Base-by-base conservation (phyloP, 2,888 invertebrate species). In the Drosophila macrospina region DNA sequence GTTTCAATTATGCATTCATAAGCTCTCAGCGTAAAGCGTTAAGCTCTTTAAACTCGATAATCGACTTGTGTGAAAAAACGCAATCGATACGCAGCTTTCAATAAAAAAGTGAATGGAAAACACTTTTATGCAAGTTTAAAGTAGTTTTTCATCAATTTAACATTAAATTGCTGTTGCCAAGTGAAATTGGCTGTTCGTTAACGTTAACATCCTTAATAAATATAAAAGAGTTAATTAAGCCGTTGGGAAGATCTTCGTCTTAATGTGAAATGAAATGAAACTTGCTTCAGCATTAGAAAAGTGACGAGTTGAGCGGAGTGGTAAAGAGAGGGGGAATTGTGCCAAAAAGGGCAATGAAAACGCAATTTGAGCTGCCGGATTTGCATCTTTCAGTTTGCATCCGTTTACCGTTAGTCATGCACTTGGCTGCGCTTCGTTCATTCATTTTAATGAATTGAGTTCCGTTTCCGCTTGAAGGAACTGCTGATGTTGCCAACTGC, bases 361-460 rank as follows among this genome's bases (percentile, higher is more conserved):
- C 75, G 78, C 84, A 83, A 86, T 86, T 84, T 78, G 68, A 86
- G 73, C 63, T 78, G 80, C 86, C 86, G 88, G 88, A 84, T 78
- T 86, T 86, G 84, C 86, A 88, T 88, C 88, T 86, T 83, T 86
- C 88, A 74, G 68, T 74, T 88, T 84, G 84, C 88, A 86, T 86
- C 84, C 84, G 84, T 88, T 85, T 80, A 86, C 84, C 84, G 88
- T 88, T 83, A 80, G 80, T 88, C 88, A 88, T 85, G 88, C 86
- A 86, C 83, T 86, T 78, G 84, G 78, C 78, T 86, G 86, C 83
- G 80, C 63, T 74, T 59, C 83, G 75, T 67, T 85, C 88, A 88
- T 85, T 85, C 88, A 85, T 85, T 88, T 86, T 86, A 86, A 86
- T 88, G 89, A 88, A 86, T 86, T 86, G 85, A 84, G 88, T 86